Conservation (phyloP, 2,888 invertebrate species). For the Leptopilina drosophilae region DNA sequence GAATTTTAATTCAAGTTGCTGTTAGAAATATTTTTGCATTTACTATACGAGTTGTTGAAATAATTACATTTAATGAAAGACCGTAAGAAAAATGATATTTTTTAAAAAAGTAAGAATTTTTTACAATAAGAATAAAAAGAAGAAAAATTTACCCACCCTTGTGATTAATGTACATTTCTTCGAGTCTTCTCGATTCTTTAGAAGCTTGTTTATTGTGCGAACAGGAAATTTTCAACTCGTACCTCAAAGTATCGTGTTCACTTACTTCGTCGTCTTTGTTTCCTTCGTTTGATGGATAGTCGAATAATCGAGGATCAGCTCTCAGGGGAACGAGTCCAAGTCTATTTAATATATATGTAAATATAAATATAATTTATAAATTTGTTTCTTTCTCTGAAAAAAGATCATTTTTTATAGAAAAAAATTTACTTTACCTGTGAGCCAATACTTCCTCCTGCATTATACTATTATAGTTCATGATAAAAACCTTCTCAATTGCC, state of each 20-base stretch:
- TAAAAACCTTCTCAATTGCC: slow-evolving; percentile 94
- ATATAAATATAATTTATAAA: no score
- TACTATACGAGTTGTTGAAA: no score
- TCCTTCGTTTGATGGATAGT: slow-evolving; percentile 83
- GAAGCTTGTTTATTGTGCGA: slow-evolving; percentile 85
- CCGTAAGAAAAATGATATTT: no score
- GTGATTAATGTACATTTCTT: slow-evolving; percentile 90
- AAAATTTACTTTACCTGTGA: slow-evolving; percentile 78
- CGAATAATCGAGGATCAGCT: slow-evolving; percentile 95
- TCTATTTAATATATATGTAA: no score
- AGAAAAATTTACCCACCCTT: slow-evolving; percentile 79
- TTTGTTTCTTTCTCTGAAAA: no score
- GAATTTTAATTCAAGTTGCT: no score
- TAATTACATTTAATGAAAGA: no score
- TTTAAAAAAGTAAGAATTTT: no score
- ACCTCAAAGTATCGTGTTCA: slow-evolving; percentile 91
- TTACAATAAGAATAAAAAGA: no score
- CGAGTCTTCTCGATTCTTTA: slow-evolving; percentile 88
- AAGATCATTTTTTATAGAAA: no score
- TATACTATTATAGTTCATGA: slow-evolving; percentile 92
- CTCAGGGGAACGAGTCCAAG: slow-evolving; percentile 93
- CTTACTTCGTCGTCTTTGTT: slow-evolving; percentile 83
- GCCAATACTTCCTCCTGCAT: slow-evolving; percentile 95
- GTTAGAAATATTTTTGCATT: no score
- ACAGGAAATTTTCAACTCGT: slow-evolving; percentile 93